Base-by-base conservation (phyloP, 2,888 invertebrate genomes). In the Schrankia costaestrigalis region DNA sequence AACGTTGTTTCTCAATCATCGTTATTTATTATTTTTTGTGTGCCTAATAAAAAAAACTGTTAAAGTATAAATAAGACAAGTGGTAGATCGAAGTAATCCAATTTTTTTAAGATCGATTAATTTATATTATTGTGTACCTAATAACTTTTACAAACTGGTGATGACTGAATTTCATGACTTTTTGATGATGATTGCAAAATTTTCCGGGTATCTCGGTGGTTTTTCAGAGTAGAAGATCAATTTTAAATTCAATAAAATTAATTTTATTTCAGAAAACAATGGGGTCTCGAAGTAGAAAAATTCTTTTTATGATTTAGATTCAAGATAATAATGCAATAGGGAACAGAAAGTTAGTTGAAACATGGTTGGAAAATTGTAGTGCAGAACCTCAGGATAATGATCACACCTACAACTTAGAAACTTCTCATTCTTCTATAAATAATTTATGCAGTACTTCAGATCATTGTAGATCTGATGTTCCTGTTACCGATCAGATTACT, bases 241-340 rank as follows among this genome's bases (percentile, higher is more conserved):
- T n/a, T n/a, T n/a, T n/a, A n/a, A n/a, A n/a, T 24, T 2, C 12
- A 6, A 24, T 8, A 25, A 25, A 25, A 25, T 25, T 13, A 25
- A 25, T 25, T 14, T n/a, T 25, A 14, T 26, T 26, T 5, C 26
- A 26, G 15, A 26, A 2, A 15, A 15, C 26, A 26, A 26, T 26
- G 26, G 26, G 26, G 9, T 26, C 15, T 15, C 26, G 26, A 26
- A 26, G 26, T 26, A 26, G 10, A 9, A 26, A 26, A 26, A 26
- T 15, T 15, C 14, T 26, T 15, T 26, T 15, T 3, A 26, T 26
- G 26, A 14, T 13, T 25, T 9, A 12, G 8, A 25, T 25, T 25
- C 13, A 25, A 25, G n/a, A 25, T 13, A 9, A 25, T 25, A 25
- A 25, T 25, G 12, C 14, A 9, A 13, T 25, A 13, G 25, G 14